phyloP scores from a whole-genome alignment of 2,113 vertebrate genomes.

The Limanda limanda region DNA sequence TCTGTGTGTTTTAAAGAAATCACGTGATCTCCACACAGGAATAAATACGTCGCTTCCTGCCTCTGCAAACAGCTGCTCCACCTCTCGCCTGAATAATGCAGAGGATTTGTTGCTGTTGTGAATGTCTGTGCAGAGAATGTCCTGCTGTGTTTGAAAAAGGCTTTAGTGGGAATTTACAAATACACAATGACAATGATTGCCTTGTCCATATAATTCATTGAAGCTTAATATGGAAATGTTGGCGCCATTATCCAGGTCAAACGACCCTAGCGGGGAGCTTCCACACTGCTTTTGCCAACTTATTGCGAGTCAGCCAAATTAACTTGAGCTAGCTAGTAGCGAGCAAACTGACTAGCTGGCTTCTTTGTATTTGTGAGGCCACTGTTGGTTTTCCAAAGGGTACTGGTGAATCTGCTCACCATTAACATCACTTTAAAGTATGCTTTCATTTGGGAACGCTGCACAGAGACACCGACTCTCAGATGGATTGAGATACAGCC shows the following conservation, averaged over 20 bases:
- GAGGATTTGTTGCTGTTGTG: no score
- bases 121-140: no score
- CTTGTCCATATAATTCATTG: not conserved
- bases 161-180: conserved; percentile 10
- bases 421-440: conserved; percentile 25
- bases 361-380: conserved; percentile 6
- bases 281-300: not conserved
- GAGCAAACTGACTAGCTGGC: conserved; percentile 21
- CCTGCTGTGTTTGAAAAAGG: no score
- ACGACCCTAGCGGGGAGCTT: not conserved
- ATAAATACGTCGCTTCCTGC: no score
- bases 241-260: conserved; percentile 1
- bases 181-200: not conserved
- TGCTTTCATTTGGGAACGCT: not conserved
- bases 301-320: not conserved
- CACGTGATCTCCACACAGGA: no score
- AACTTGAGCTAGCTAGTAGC: not conserved
- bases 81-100: no score
- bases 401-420: conserved; percentile 25
- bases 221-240: not conserved
- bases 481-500: not conserved
- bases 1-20: no score
- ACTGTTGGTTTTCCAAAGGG: conserved; percentile 13
- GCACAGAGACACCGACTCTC: conserved; percentile 5
- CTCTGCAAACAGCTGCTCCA: no score